Conservation (phyloP, 2,113 vertebrate genomes). For the Tachysurus fulvidraco region DNA sequence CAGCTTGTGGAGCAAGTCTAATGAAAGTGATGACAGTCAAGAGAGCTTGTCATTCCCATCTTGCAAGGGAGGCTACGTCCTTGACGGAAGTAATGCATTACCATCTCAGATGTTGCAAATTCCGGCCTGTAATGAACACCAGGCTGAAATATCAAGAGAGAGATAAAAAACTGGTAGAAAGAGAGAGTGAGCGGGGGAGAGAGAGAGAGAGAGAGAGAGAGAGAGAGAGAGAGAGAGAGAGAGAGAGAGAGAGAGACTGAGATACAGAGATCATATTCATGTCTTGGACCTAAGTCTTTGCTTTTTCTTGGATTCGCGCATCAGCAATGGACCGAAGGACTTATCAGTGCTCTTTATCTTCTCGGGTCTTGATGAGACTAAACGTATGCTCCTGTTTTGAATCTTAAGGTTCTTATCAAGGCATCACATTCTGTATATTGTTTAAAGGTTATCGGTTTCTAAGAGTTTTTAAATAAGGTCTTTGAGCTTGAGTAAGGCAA, state of each 20-base stretch:
- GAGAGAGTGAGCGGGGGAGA: neutral
- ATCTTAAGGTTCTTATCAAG: conserved; percentile 1
- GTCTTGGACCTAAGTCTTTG: neutral
- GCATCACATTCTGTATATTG: conserved; percentile 2
- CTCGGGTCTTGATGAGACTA: conserved; percentile 3
- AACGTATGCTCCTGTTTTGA: conserved; percentile 16
- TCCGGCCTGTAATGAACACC: conserved; percentile 33
- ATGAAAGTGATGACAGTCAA: conserved; percentile 23
- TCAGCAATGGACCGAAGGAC: neutral
- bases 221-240: neutral
- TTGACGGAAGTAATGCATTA: conserved; percentile 24
- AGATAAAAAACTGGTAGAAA: neutral
- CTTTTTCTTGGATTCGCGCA: conserved; percentile 17
- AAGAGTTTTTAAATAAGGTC: neutral
- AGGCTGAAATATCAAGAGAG: conserved; percentile 22
- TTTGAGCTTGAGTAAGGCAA: neutral
- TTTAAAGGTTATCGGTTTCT: neutral
- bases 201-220: neutral
- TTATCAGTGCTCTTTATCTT: conserved; percentile 30
- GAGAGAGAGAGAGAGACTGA: neutral
- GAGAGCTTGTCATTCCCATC: conserved; percentile 3
- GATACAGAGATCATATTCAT: neutral
- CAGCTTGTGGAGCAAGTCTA: neutral
- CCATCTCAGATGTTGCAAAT: conserved; percentile 27
- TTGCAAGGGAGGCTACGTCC: conserved; percentile 7